Evolutionary conservation across 2,113 vertebrate species (phyloP).

Genomic region (Tautogolabrus adspersus): DNA sequence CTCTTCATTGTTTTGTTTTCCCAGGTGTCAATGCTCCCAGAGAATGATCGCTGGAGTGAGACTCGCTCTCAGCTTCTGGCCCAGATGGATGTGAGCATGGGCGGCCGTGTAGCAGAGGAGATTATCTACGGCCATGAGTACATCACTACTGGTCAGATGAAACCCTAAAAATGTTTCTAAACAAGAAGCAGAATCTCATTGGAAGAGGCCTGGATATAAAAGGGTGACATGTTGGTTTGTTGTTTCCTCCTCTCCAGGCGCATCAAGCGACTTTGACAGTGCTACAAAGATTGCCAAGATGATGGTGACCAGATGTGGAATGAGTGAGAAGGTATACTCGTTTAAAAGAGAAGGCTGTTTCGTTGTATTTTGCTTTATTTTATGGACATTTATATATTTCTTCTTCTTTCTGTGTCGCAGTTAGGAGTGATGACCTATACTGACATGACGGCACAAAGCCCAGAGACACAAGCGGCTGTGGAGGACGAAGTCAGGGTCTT

Average conservation of each 20-base stretch:
- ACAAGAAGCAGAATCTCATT: neutral
- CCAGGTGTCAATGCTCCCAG: conserved; percentile 95
- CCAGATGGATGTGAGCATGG: conserved; percentile 99
- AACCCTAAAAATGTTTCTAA: neutral
- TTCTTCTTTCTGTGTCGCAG: conserved; percentile 70
- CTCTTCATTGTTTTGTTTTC: neutral
- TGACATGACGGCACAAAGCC: conserved; percentile 90
- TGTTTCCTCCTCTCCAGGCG: conserved; percentile 81
- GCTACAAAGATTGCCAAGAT: conserved; percentile 95
- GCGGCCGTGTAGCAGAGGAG: conserved; percentile 95
- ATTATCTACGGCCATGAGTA: conserved; percentile 95
- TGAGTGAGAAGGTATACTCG: conserved; percentile 93
- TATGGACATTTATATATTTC: neutral
- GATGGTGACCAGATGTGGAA: conserved; percentile 98
- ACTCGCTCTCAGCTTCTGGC: conserved; percentile 96
- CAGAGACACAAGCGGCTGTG: conserved; percentile 96
- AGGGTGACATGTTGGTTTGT: neutral
- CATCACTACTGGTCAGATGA: conserved; percentile 91
- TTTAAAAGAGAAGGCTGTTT: neutral
- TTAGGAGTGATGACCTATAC: conserved; percentile 97
- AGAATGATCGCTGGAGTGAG: conserved; percentile 97
- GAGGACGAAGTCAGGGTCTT: conserved; percentile 94
- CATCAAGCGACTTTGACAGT: conserved; percentile 96
- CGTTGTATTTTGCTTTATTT: neutral
- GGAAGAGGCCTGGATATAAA: neutral